A percentile compares a stretch with the other conserved stretches of the same genome.
Conservation (phyloP, 2,113 vertebrate species). For the Hippolais icterina region DNA sequence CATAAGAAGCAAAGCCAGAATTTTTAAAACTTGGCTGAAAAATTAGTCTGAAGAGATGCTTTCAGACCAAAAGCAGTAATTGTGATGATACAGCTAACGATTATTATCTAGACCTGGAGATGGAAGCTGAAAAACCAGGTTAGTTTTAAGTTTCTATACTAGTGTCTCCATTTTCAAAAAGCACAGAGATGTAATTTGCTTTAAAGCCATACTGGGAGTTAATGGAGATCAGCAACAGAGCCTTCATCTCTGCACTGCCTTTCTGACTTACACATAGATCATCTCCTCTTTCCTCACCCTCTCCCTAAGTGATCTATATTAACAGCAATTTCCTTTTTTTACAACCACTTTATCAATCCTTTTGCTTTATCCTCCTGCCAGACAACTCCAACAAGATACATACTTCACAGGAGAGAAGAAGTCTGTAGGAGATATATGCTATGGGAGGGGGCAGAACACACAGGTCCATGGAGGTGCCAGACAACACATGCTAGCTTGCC, state of each 20-base stretch:
- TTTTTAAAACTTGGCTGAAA: not conserved
- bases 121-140: not conserved
- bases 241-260: fast-evolving
- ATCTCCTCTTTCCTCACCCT: not conserved
- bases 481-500: not conserved
- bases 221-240: not conserved
- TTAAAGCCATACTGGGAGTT: not conserved
- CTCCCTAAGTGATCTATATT: not conserved
- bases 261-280: not conserved
- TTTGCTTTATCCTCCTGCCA: not conserved
- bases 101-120: not conserved
- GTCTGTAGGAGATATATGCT: fast-evolving
- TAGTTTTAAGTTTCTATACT: not conserved
- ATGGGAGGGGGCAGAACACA: not conserved
- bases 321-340: not conserved
- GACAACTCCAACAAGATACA: not conserved
- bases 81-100: not conserved
- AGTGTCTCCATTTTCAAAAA: not conserved
- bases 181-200: not conserved
- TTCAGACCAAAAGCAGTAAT: not conserved
- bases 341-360: not conserved
- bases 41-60: not conserved
- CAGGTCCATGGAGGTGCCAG: not conserved
- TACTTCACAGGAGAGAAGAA: not conserved
- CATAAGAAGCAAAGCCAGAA: not conserved